Percentiles rank a stretch among this genome's conserved stretches.
Conservation (phyloP, 2,113 vertebrate species). For the Neoarius graeffei region DNA sequence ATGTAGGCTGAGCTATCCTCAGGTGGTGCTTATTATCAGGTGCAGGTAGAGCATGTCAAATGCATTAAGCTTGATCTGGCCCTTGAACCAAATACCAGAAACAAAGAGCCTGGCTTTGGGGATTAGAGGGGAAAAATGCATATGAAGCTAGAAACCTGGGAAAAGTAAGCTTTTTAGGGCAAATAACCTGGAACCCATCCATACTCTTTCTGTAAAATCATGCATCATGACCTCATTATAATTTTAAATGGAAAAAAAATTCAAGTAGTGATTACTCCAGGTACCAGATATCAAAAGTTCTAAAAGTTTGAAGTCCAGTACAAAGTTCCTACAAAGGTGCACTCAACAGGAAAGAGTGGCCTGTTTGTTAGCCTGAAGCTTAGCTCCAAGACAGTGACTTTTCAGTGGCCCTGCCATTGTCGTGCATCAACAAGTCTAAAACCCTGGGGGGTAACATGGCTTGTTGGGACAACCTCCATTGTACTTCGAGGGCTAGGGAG, state of each 20-base stretch:
- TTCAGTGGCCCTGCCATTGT: constrained; percentile 60
- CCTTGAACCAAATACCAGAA: constrained; percentile 55
- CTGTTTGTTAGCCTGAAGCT: constrained; percentile 25
- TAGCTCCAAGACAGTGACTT: constrained; percentile 41
- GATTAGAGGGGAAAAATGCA: not conserved
- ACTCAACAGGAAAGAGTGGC: constrained; percentile 20
- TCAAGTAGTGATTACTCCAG: not conserved
- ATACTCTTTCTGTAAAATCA: not conserved
- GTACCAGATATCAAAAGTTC: not conserved
- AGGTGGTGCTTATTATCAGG: constrained; percentile 27
- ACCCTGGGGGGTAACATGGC: constrained; percentile 56
- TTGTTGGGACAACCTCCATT: constrained; percentile 61
- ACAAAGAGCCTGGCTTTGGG: constrained; percentile 31
- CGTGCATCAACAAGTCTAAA: constrained; percentile 52
- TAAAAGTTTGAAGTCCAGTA: not conserved
- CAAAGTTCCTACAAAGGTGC: not conserved
- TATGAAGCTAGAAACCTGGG: not conserved
- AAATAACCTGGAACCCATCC: not conserved
- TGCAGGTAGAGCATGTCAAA: constrained; percentile 24
- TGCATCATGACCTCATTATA: not conserved
- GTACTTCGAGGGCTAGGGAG: constrained; percentile 54
- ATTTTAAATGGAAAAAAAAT: not conserved
- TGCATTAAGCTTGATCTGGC: constrained; percentile 35
- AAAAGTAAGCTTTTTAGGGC: not conserved
- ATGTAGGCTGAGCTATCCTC: constrained; percentile 15